These are phyloP conservation scores for Columbina picui DNA, from an alignment of 2,113 vertebrate genomes.

Conservation along the genomic window DNA sequence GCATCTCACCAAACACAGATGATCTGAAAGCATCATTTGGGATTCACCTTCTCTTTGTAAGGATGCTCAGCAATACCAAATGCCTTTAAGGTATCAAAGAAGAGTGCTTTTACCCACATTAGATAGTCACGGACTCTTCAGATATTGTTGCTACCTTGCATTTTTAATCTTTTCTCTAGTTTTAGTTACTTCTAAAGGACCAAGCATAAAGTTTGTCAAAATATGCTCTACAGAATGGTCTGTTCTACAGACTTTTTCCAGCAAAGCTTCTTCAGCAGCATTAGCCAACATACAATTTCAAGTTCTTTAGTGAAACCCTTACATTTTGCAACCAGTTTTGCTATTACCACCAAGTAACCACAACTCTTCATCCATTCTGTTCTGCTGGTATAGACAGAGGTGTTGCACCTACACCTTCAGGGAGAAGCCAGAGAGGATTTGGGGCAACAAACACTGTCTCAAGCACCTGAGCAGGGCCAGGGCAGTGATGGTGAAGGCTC, in stretches of 20 bases:
- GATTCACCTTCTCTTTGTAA: conserved; percentile 14
- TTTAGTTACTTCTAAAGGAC: conserved; percentile 21
- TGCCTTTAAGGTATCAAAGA: not conserved
- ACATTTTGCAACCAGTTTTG: not conserved
- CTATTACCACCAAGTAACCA: not conserved
- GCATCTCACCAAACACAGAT: conserved; percentile 27
- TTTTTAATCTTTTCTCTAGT: conserved; percentile 29
- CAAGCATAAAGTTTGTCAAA: not conserved
- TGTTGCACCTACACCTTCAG: not conserved
- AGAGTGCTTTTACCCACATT: conserved; percentile 28
- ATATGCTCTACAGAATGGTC: not conserved
- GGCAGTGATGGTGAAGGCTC: not conserved
- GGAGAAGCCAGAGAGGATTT: not conserved
- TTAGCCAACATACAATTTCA: not conserved
- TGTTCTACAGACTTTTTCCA: not conserved
- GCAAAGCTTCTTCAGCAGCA: not conserved
- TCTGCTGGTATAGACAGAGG: not conserved
- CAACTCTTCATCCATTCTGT: not conserved
- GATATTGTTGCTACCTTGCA: not conserved
- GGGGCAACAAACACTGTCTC: rapidly evolving
- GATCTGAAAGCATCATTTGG: conserved; percentile 19
- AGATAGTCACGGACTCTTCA: not conserved
- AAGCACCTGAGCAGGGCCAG: not conserved
- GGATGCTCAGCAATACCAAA: not conserved
- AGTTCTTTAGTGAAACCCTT: not conserved